phyloP scores from a whole-genome alignment of 2,797 vertebrate species.

The Helarctos malayanus region DNA sequence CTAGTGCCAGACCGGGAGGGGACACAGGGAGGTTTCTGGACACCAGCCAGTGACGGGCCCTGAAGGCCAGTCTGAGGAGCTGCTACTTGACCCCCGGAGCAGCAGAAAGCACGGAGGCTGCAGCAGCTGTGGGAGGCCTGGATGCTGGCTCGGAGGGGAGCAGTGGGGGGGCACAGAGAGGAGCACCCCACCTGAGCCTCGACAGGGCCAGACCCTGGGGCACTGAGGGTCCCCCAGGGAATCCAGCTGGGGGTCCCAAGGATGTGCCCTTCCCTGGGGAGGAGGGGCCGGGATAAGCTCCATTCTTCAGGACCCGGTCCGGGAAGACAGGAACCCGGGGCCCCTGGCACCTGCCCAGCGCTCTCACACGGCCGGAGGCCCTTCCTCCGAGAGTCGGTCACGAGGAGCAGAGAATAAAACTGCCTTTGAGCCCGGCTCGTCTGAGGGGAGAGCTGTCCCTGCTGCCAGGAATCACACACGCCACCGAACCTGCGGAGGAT shows the following conservation, averaged over 20 bases:
- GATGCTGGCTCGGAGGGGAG: background rate
- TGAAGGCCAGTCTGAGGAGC: accelerated
- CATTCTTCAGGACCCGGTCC: accelerated
- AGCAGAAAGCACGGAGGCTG: accelerated
- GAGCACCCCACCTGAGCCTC: accelerated
- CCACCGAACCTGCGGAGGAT: accelerated
- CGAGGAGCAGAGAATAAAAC: background rate
- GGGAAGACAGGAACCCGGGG: background rate
- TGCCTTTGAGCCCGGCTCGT: background rate
- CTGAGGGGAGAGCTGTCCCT: background rate
- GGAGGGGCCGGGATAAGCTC: no score
- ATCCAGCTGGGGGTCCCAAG: background rate
- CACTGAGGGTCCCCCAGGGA: accelerated
- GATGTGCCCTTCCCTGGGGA: background rate
- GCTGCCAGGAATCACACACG: background rate
- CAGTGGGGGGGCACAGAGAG: accelerated
- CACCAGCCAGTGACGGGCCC: background rate
- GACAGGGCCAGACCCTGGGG: background rate
- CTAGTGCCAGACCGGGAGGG: background rate
- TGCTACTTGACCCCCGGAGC: accelerated
- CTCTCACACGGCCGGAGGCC: accelerated
- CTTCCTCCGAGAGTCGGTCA: accelerated
- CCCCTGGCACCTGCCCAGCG: accelerated
- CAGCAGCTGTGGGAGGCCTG: background rate
- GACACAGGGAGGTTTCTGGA: no score